Percentiles rank a stretch among this genome's conserved stretches.
Evolutionary conservation across 1,140 invertebrate species (phyloP).

Genomic region (Atopsyche davidsoni): DNA sequence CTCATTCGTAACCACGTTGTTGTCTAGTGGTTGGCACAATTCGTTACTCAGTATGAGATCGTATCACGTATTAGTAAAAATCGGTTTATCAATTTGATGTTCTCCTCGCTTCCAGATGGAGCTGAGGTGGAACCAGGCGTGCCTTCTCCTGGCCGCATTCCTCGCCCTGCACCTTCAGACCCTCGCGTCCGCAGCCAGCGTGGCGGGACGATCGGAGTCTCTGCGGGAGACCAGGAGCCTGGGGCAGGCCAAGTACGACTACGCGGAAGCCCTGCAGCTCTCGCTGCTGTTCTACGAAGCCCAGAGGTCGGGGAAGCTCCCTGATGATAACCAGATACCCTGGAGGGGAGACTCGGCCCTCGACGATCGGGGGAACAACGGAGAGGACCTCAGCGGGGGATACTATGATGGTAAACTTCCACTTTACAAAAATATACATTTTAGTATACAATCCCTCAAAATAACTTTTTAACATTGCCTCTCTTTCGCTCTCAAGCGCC

Average conservation of each 20-base stretch:
- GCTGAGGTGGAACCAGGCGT: no score
- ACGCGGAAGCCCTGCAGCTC: conserved; percentile 46
- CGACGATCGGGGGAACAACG: conserved; percentile 47
- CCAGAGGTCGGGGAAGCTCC: conserved; percentile 58
- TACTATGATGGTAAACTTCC: conserved; percentile 66
- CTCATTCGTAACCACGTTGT: no score
- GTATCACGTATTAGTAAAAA: no score
- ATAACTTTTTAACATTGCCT: no score
- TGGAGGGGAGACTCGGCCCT: conserved; percentile 58
- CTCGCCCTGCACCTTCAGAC: conserved; percentile 1
- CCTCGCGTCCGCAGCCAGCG: not conserved
- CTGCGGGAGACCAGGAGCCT: not conserved
- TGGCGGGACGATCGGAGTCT: not conserved
- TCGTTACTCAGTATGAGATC: no score
- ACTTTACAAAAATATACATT: no score
- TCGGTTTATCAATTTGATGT: no score
- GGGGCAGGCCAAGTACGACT: conserved; percentile 38
- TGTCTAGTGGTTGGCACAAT: no score
- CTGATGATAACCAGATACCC: conserved; percentile 49
- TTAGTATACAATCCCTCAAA: no score
- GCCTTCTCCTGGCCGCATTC: not conserved
- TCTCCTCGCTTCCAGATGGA: no score
- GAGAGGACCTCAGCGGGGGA: conserved; percentile 58
- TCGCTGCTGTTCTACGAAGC: conserved; percentile 62
- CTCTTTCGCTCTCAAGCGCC: no score